Base-by-base conservation (phyloP, 2,888 invertebrate genomes). In the Lasiommata megera region DNA sequence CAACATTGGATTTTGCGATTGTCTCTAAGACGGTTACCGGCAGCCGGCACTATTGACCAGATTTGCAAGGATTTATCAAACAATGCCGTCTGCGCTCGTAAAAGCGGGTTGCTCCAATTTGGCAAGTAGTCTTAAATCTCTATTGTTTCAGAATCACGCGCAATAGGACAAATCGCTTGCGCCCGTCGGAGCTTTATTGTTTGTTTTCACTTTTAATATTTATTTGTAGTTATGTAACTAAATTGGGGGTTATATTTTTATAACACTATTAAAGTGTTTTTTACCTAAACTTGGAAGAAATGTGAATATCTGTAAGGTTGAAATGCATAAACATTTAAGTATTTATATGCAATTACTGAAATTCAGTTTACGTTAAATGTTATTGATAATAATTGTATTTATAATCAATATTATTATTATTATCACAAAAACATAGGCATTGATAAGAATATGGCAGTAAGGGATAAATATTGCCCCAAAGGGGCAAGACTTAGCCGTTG, bases 61-160 rank as follows among this genome's bases (percentile, higher is more conserved):
- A 74, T 80, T 80, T 72, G 84, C 86, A 82, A 84, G 80, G 79
- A 77, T 56, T 44, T 31, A 28, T 51, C 44, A 47, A 56, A 56
- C 56, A 56, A 56, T 38, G 28, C 43, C 52, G 41, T 40, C 41
- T 29, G 29, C 18, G 69, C 76, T 74, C 78, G 73, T 84, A 85
- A 82, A 84, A 77, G 71, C 71, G 75, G 77, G 77, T 77, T 81
- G 74, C 77, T 74, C 83, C 75, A 86, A 79, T 86, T 86, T 80
- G 80, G 71, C 79, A 82, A 81, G 73, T 75, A 71, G 72, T 71
- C 64, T 62, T 74, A 77, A 73, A 76, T 74, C 68, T 68, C 69
- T 71, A 72, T 85, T 85, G 84, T 87, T 79, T 81, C 71, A 74
- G 69, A 70, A 72, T 74, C 79, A 72, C 80, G 74, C 78, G 80